Conservation (phyloP, 2,797 vertebrate species). For the Toxotes lorentzi region DNA sequence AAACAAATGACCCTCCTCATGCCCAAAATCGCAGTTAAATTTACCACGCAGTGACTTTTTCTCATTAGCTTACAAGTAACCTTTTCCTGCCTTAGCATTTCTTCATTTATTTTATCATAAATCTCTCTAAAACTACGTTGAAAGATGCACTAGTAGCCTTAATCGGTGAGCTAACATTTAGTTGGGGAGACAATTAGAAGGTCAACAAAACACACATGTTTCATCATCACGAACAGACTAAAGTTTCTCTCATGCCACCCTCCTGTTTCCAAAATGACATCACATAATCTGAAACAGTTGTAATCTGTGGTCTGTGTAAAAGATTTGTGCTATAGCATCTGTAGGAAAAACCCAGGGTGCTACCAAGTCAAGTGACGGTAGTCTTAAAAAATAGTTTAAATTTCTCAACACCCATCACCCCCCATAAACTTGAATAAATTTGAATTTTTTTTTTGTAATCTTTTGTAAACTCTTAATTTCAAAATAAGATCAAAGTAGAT, state of each 20-base stretch:
- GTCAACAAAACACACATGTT: slow-evolving; percentile 60
- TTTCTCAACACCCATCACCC: slow-evolving; percentile 79
- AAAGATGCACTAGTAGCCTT: slow-evolving; percentile 38
- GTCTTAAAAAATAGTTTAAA: slow-evolving; percentile 86
- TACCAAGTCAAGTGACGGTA: slow-evolving; percentile 72
- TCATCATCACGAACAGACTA: slow-evolving; percentile 51
- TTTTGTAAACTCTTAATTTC: slow-evolving; percentile 85
- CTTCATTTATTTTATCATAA: background rate
- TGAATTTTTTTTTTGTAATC: slow-evolving; percentile 68
- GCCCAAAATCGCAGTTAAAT: background rate
- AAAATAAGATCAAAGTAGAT: slow-evolving; percentile 90
- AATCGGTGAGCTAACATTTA: slow-evolving; percentile 53
- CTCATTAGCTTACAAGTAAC: background rate
- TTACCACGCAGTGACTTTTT: background rate
- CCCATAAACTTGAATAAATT: slow-evolving; percentile 80
- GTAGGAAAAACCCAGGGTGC: slow-evolving; percentile 84
- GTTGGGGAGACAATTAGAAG: slow-evolving; percentile 54
- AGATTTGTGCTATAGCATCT: slow-evolving; percentile 86
- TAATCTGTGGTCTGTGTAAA: slow-evolving; percentile 75
- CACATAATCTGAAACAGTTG: slow-evolving; percentile 82
- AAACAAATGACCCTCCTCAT: background rate
- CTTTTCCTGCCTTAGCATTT: slow-evolving; percentile 12
- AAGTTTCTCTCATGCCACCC: slow-evolving; percentile 52
- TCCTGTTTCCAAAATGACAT: slow-evolving; percentile 79
- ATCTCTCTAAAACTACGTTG: slow-evolving; percentile 31